phyloP scores from a whole-genome alignment of 2,888 invertebrate species.

The Muschampia plurimacula region DNA sequence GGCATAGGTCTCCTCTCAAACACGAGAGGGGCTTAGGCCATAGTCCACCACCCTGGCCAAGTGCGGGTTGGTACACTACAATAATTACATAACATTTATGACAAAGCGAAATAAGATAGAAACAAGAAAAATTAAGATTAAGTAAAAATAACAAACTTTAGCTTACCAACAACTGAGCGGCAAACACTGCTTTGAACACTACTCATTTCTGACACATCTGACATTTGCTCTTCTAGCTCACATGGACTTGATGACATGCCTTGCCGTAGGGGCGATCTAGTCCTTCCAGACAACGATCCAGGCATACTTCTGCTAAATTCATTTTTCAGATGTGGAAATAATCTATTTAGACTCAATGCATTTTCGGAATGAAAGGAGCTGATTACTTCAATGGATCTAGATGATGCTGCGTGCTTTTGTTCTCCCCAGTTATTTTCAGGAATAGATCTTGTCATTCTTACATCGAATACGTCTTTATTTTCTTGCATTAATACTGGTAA shows the following conservation, averaged over 20 bases:
- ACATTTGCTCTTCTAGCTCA: conserved; percentile 77
- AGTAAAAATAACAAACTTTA: neutral
- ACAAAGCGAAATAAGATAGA: neutral
- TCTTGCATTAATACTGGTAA: conserved; percentile 50
- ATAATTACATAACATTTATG: too few relatives aligned
- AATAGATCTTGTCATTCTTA: conserved; percentile 89
- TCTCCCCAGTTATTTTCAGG: conserved; percentile 90
- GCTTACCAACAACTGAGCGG: conserved; percentile 82
- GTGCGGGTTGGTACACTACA: too few relatives aligned
- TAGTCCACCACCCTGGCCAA: too few relatives aligned
- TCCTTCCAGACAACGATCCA: conserved; percentile 66
- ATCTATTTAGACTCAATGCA: conserved; percentile 84
- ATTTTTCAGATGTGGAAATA: conserved; percentile 87
- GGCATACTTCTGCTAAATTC: conserved; percentile 79
- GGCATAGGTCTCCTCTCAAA: too few relatives aligned
- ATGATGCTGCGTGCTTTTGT: conserved; percentile 77
- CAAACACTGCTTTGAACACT: conserved; percentile 86
- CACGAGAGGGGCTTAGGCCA: too few relatives aligned
- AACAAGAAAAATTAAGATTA: neutral
- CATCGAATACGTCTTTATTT: conserved; percentile 60
- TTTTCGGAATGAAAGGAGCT: conserved; percentile 86
- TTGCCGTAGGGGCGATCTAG: conserved; percentile 61
- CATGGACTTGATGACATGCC: conserved; percentile 60
- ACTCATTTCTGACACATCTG: conserved; percentile 83
- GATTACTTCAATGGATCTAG: conserved; percentile 87